Evolutionary conservation across 2,113 vertebrate species (phyloP).

Genomic region (Pteronura brasiliensis): DNA sequence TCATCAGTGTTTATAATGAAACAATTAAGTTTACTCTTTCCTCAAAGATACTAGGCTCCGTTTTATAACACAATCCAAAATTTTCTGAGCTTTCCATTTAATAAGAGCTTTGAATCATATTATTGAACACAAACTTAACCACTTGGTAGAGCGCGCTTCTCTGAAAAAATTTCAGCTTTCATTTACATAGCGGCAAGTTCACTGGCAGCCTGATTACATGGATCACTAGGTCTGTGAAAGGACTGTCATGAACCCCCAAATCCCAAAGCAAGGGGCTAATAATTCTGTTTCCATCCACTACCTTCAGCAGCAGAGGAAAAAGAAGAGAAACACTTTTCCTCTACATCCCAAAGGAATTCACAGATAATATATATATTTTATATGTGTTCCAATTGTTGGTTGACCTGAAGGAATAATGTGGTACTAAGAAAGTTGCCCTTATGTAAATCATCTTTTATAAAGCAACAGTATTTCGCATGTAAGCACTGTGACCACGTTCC

Average conservation of each 20-base stretch:
- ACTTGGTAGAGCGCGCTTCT: neutral
- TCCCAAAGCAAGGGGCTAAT: slow-evolving; percentile 1
- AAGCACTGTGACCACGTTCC: neutral
- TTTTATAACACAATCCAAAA: neutral
- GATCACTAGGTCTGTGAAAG: slow-evolving; percentile 5
- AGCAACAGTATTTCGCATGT: neutral
- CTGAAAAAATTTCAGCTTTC: neutral
- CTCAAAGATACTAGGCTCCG: neutral
- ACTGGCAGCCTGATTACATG: slow-evolving; percentile 21
- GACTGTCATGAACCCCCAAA: neutral
- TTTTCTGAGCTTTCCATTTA: slow-evolving; percentile 11
- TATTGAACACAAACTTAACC: neutral
- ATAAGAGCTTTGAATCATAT: neutral
- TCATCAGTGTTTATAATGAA: slow-evolving; percentile 11
- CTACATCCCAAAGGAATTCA: neutral
- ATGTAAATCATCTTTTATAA: neutral
- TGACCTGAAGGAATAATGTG: neutral
- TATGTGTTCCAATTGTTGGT: neutral
- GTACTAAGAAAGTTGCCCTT: neutral
- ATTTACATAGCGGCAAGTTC: neutral
- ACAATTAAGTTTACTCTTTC: neutral
- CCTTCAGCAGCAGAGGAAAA: neutral
- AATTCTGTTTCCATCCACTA: neutral
- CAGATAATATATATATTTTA: neutral
- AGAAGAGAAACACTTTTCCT: neutral